Percentiles rank a stretch among this genome's conserved stretches.
Conservation (phyloP, 1,140 invertebrate species). For the Euwallacea similis region DNA sequence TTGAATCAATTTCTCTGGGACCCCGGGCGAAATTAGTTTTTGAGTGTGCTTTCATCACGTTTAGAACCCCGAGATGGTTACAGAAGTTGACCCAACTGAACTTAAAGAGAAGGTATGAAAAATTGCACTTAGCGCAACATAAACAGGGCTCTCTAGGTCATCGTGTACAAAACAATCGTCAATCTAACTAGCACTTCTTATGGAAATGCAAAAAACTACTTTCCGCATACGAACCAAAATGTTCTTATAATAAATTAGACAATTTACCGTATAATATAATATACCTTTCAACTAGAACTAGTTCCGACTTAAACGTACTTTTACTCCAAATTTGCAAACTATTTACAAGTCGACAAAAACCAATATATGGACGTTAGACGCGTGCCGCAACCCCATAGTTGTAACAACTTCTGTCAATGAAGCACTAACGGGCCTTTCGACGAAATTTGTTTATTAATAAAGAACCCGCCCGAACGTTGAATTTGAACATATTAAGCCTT, state of each 20-base stretch:
- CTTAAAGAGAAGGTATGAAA: neutral
- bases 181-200: conserved; percentile 33
- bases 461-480: too few relatives aligned
- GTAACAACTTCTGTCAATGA: too few relatives aligned
- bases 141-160: conserved; percentile 1
- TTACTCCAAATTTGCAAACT: conserved; percentile 39
- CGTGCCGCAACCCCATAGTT: too few relatives aligned
- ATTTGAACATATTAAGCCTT: neutral
- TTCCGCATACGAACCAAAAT: conserved; percentile 16
- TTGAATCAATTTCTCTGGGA: conserved; percentile 1
- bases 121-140: conserved; percentile 37
- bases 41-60: neutral
- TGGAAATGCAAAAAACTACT: conserved; percentile 47
- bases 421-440: too few relatives aligned
- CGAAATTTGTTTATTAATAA: too few relatives aligned
- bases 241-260: conserved; percentile 23
- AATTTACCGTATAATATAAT: conserved; percentile 31
- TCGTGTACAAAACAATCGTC: neutral
- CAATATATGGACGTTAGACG: too few relatives aligned
- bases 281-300: conserved; percentile 37
- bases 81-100: conserved; percentile 5
- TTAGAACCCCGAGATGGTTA: neutral
- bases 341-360: conserved; percentile 36
- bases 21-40: neutral
- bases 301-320: conserved; percentile 36